Conservation (phyloP, 2,113 vertebrate species). For the Gnathochromis pfefferi region DNA sequence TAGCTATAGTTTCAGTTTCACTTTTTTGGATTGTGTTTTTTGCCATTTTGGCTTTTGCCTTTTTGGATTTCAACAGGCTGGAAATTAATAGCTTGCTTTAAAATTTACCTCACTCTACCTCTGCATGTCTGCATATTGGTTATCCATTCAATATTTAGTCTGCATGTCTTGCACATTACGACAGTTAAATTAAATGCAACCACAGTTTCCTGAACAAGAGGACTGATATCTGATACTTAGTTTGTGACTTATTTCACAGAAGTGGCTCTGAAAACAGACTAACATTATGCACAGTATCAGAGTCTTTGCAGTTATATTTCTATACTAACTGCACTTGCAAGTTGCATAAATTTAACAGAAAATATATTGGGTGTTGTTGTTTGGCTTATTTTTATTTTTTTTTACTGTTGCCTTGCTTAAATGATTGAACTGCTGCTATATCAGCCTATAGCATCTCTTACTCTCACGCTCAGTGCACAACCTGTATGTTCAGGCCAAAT, state of each 20-base stretch:
- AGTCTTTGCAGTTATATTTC: not conserved
- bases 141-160: not conserved
- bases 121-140: not conserved
- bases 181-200: not conserved
- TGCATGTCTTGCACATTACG: not conserved
- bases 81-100: not conserved
- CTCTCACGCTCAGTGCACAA: not conserved
- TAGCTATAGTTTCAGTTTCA: not conserved
- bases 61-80: not conserved
- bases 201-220: not conserved
- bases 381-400: not conserved
- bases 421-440: not conserved
- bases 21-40: not conserved
- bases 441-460: not conserved
- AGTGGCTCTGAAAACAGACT: not conserved
- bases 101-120: not conserved
- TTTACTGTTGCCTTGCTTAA: not conserved
- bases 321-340: not conserved
- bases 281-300: not conserved
- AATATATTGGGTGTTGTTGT: not conserved
- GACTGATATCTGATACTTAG: not conserved
- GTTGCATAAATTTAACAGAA: not conserved
- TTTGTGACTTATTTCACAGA: not conserved
- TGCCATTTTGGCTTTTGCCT: not conserved
- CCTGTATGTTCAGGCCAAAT: not conserved